phyloP scores from a whole-genome alignment of 2,113 vertebrate genomes.

The Planiliza haematocheilus region DNA sequence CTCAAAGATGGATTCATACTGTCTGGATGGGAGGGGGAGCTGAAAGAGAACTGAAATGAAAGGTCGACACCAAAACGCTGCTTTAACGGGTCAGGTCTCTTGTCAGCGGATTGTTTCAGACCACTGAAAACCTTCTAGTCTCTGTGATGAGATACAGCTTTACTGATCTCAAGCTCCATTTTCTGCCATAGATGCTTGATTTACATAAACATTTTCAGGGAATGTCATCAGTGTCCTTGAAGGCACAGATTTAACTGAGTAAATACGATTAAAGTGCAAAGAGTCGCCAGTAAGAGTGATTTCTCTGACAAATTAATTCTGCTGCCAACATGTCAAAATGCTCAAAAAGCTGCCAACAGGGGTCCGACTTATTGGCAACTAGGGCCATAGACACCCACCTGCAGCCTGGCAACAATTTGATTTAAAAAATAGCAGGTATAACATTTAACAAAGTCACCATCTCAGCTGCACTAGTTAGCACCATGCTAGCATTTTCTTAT shows the following conservation, averaged over 20 bases:
- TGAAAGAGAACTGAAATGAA: constrained; percentile 7
- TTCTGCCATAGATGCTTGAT: neutral
- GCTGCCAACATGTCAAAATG: too few species aligned
- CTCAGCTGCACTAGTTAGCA: neutral
- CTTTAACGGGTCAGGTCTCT: neutral
- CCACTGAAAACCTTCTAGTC: too few species aligned
- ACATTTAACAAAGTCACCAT: neutral
- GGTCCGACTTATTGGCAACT: too few species aligned
- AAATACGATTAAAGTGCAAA: too few species aligned
- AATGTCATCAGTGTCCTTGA: too few species aligned
- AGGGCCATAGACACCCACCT: too few species aligned
- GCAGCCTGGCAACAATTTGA: too few species aligned
- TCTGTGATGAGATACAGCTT: too few species aligned
- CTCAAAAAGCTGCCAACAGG: too few species aligned
- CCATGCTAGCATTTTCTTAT: neutral
- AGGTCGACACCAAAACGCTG: constrained; percentile 15
- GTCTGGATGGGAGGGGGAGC: constrained; percentile 8
- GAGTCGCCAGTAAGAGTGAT: too few species aligned
- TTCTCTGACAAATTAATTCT: too few species aligned
- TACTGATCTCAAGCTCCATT: neutral
- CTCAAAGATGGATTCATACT: constrained; percentile 47
- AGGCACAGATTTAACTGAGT: too few species aligned
- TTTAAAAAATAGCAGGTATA: neutral
- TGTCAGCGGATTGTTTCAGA: neutral
- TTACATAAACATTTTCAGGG: neutral